Evolutionary conservation across 2,888 invertebrate genomes (phyloP), one percentile per base, ranked within the genome.

Genomic region (Fabriciana adippe): DNA sequence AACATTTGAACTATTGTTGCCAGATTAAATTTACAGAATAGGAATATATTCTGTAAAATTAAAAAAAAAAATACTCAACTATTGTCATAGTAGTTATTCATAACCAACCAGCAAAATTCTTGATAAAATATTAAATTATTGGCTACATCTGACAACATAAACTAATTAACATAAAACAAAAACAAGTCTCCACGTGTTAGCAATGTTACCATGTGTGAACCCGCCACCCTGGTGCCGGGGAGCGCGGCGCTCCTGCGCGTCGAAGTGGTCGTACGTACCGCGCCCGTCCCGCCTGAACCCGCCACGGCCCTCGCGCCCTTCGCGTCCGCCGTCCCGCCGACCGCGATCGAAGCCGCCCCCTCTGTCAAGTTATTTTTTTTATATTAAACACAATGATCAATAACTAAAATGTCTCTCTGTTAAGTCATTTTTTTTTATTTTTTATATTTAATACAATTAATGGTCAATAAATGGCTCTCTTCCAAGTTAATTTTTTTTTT

Each of bases 301-400:
- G 67, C 86, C 75, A 31, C 89, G 91, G 69, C 93, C 93, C 65
- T 83, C 88, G 53, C 86, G 78, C 51, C 86, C 75, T 51, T 82
- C 83, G 69, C 84, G 83, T 13, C 89, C 88, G 26, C 91, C 87
- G 47, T 81, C 82, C 55, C 84, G 83, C 59, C 76, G 93, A 73
- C 94, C 95, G 74, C 95, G 94, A 69, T 95, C 95, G 74, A 95
- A 95, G 5, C 95, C 95, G 74, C 94, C 94, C 73, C 93, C 94
- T 73, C 81, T 79, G 77, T 47, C 67, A 51, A 41, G 35, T 41
- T 35, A n/a, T 41, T 41, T 41, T 41, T 11, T 41, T 41, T 8
- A 41, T 41, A 41, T 41, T 41, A 11, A 35, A 11, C 8, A 8
- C 11, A 35, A 35, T 35, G 35, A 35, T 35, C 35, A 35, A 11